phyloP scores from a whole-genome alignment of 2,113 vertebrate species.

The Oreochromis niloticus region DNA sequence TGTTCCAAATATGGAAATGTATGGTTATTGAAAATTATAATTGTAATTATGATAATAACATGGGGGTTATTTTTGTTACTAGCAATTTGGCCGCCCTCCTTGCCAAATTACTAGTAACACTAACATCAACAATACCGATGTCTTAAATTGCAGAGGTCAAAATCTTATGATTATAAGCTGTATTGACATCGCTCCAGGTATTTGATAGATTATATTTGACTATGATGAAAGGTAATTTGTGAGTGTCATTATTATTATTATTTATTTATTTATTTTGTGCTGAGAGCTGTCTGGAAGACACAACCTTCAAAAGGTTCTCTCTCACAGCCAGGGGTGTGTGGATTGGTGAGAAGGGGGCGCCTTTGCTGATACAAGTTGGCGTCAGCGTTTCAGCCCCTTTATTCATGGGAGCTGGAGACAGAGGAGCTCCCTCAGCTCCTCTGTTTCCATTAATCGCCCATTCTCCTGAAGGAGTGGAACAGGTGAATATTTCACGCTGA shows the following conservation, averaged over 20 bases:
- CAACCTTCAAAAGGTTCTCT: neutral
- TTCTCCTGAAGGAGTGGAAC: slow-evolving; percentile 47
- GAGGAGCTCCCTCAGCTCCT: slow-evolving; percentile 36
- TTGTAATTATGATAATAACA: neutral
- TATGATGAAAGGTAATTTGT: neutral
- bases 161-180: neutral
- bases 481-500: slow-evolving; percentile 62
- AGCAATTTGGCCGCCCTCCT: neutral
- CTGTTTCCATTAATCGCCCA: slow-evolving; percentile 46
- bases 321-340: neutral
- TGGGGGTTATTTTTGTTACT: neutral
- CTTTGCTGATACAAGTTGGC: slow-evolving; percentile 43
- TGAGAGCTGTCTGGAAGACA: neutral
- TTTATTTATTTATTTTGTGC: neutral
- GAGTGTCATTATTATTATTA: neutral
- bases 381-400: slow-evolving; percentile 44
- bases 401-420: slow-evolving; percentile 13
- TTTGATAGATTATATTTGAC: neutral
- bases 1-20: neutral
- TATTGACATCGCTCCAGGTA: neutral
- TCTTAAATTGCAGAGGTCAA: neutral
- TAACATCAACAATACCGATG: neutral
- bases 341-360: neutral
- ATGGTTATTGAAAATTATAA: neutral
- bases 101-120: neutral